Evolutionary conservation across 2,113 vertebrate genomes (phyloP), one percentile per base, ranked within the genome.

Genomic region (Epinephelus moara): DNA sequence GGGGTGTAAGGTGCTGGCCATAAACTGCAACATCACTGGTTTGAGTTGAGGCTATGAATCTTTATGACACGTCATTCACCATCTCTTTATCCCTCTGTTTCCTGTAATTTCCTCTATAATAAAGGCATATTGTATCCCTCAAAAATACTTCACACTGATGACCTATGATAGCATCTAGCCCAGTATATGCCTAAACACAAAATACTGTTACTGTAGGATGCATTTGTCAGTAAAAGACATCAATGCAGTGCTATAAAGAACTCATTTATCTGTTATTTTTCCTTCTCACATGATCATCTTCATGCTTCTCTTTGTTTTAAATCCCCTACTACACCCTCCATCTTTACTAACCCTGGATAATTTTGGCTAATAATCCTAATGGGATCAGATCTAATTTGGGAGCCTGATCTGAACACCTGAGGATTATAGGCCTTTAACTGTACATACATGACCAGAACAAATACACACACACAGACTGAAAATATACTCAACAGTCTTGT

Each of bases 351-450:
- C 71, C 64, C 17, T n/a, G 61, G 76, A 74, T 88, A 62, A 80
- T 85, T 89, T 75, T 71, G 71, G 79, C 63, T 75, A 86, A 89
- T 93, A 84, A 85, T 87, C 85, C 90, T 93, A 94, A 94, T 91
- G 89, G 90, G 93, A 94, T 95, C 75, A 90, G 67, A 81, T 85
- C 90, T 94, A 92, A 92, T 93, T 93, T 82, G n/a, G 78, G 89
- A 79, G n/a, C 63, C 63, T 89, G 85, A 85, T 89, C 81, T 94
- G 42, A 74, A 70, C 14, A 60, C 63, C 37, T 79, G 60, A 62
- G 87, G 94, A 94, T 94, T 93, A 94, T 45, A 40, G 37, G 47
- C 75, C 70, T 92, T 88, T 78, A 73, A 81, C 7, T 45, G 49
- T 68, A 70, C 75, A 82, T 68, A 78, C 56, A 33, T 49, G 19